These are phyloP conservation scores for Xestia xanthographa DNA, from an alignment of 2,888 invertebrate species.

Conservation along the genomic window DNA sequence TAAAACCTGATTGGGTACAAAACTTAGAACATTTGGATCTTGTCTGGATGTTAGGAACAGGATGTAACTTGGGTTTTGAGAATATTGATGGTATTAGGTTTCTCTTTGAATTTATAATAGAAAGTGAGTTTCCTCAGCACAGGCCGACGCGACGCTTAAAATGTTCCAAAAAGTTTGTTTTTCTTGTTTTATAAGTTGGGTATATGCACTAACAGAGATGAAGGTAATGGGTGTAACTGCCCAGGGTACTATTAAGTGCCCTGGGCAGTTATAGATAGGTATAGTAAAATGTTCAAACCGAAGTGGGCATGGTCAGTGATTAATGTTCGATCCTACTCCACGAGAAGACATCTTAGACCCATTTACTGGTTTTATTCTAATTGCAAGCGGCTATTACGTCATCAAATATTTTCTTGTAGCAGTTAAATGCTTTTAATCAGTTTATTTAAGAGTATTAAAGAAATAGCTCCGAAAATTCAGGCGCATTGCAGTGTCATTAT, in stretches of 20 bases:
- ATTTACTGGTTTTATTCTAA: background rate
- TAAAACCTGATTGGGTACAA: constrained; percentile 36
- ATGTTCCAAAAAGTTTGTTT: background rate
- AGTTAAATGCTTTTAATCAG: background rate
- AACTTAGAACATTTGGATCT: constrained; percentile 27
- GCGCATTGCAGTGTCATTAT: constrained; percentile 57
- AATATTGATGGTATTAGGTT: constrained; percentile 16
- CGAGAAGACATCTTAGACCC: too few relatives aligned
- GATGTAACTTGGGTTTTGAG: background rate
- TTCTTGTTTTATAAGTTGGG: background rate
- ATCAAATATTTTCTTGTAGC: background rate
- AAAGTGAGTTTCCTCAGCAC: background rate
- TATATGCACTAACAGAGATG: background rate
- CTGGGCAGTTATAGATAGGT: too few relatives aligned
- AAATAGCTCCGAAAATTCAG: constrained; percentile 19
- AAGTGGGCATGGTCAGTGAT: constrained; percentile 9
- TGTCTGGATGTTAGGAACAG: constrained; percentile 11
- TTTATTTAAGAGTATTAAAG: constrained; percentile 11
- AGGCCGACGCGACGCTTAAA: background rate
- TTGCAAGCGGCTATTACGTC: background rate
- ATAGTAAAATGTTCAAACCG: background rate
- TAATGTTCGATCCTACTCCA: background rate
- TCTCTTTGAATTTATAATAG: background rate
- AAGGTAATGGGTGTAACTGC: background rate
- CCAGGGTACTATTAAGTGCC: background rate